Conservation (phyloP, 2,888 invertebrate genomes). For the Globia sparganii region DNA sequence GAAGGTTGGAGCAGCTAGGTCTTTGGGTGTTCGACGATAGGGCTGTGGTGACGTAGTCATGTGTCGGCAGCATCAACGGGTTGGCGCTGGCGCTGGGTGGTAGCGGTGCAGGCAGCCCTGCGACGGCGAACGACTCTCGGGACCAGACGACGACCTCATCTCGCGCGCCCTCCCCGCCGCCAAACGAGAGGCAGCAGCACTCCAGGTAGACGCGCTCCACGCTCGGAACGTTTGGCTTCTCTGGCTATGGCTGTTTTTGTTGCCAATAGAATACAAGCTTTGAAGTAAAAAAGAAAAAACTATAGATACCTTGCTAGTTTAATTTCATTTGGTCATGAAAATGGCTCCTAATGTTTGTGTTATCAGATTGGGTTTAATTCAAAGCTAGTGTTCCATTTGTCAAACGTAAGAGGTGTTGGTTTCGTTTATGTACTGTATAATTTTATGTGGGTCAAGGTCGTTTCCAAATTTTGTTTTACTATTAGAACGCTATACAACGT, state of each 20-base stretch:
- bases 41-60: conserved; percentile 89
- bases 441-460: conserved; percentile 77
- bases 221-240: conserved; percentile 86
- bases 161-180: conserved; percentile 87
- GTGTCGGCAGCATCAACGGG: conserved; percentile 91
- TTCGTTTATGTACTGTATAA: conserved; percentile 68
- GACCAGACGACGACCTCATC: conserved; percentile 86
- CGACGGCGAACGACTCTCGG: conserved; percentile 76
- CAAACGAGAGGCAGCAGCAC: conserved; percentile 87
- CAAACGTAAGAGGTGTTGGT: conserved; percentile 81
- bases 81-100: conserved; percentile 90
- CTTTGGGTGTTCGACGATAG: conserved; percentile 77
- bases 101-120: conserved; percentile 86
- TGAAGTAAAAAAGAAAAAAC: no score
- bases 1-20: conserved; percentile 85
- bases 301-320: no score
- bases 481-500: conserved; percentile 78
- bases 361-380: conserved; percentile 28
- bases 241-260: conserved; percentile 80
- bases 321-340: neutral
- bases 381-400: conserved; percentile 78
- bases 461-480: conserved; percentile 70
- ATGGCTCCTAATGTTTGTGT: neutral
- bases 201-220: conserved; percentile 89
- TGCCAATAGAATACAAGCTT: conserved; percentile 73